Percentiles rank a stretch among this genome's conserved stretches.
phyloP scores from a whole-genome alignment of 2,113 vertebrate species.

The Corythaeola cristata region DNA sequence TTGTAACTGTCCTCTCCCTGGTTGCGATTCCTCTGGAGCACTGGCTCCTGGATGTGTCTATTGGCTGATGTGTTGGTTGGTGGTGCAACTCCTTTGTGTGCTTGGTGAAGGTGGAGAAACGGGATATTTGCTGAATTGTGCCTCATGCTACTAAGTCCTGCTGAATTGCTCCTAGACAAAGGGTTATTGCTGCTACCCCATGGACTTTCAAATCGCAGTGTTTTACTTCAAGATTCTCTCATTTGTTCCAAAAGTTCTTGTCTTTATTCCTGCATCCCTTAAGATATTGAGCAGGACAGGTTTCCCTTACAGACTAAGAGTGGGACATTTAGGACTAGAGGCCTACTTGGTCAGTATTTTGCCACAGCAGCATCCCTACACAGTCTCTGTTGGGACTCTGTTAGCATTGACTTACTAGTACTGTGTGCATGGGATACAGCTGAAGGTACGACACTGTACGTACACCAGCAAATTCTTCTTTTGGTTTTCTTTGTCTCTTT shows the following conservation, averaged over 20 bases:
- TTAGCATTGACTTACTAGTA: not conserved
- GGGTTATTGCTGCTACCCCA: not conserved
- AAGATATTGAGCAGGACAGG: not conserved
- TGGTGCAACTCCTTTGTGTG: not conserved
- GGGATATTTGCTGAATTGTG: not conserved
- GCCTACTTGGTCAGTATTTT: not conserved
- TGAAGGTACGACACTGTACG: not conserved
- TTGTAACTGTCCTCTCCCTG: not conserved
- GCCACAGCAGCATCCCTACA: not conserved
- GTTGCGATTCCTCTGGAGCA: not conserved
- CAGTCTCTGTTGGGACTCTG: not conserved
- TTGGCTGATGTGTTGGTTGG: not conserved
- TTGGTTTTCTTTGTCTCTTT: not conserved
- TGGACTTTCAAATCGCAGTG: not conserved
- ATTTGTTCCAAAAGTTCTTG: not conserved
- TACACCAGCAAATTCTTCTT: not conserved
- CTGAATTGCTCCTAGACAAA: not conserved
- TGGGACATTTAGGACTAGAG: not conserved
- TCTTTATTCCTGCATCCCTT: not conserved
- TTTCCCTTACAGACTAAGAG: not conserved
- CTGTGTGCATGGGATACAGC: too few species aligned
- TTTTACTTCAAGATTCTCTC: not conserved
- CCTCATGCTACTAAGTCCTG: not conserved
- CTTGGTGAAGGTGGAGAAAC: not conserved
- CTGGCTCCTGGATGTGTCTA: not conserved